These are phyloP conservation scores for Leptinotarsa texana DNA, from an alignment of 1,140 invertebrate genomes.

Conservation along the genomic window DNA sequence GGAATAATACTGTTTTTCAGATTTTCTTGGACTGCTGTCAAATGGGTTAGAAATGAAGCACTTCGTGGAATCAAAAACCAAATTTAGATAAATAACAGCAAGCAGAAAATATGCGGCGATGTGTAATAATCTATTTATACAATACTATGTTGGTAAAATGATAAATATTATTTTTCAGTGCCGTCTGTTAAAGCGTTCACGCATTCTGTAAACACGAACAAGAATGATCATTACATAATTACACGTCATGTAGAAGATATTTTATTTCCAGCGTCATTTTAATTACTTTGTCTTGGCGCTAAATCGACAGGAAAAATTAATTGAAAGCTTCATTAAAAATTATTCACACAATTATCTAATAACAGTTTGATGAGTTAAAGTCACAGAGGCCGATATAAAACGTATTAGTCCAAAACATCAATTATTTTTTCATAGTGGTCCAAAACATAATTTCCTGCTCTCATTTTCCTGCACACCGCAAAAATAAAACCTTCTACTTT, in stretches of 20 bases:
- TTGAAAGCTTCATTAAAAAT: background rate
- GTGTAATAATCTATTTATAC: constrained; percentile 29
- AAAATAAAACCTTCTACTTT: too few relatives aligned
- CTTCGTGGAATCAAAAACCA: constrained; percentile 1
- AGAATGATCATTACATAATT: constrained; percentile 30
- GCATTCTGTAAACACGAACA: constrained; percentile 30
- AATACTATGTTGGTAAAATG: constrained; percentile 27
- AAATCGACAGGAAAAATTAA: background rate
- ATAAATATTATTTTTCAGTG: constrained; percentile 24
- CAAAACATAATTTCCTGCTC: too few relatives aligned
- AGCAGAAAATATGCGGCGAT: constrained; percentile 10
- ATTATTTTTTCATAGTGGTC: too few relatives aligned
- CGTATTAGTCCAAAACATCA: background rate
- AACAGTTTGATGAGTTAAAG: too few relatives aligned
- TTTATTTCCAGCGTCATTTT: background rate
- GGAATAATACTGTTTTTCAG: background rate
- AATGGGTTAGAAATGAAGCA: background rate
- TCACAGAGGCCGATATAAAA: background rate
- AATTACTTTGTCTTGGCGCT: constrained; percentile 2
- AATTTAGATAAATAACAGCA: background rate
- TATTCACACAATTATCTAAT: background rate
- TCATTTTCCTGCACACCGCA: too few relatives aligned
- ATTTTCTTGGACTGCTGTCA: background rate
- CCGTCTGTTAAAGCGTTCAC: constrained; percentile 29
- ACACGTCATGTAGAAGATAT: constrained; percentile 30